These are phyloP conservation scores for Lichenostomus cassidix DNA, from an alignment of 2,113 vertebrate species.

Conservation along the genomic window DNA sequence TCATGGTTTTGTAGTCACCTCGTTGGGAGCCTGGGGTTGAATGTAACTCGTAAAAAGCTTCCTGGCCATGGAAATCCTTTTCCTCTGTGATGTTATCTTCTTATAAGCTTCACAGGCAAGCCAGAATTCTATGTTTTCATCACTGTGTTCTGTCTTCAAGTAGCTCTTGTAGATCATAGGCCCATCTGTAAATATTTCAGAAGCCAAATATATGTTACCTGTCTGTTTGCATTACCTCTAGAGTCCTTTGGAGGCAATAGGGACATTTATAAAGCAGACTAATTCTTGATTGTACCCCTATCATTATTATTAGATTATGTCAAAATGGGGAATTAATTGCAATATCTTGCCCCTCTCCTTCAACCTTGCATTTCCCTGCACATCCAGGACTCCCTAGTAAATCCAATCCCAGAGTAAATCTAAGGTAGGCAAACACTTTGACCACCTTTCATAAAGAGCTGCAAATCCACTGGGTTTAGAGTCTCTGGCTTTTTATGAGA, in stretches of 20 bases:
- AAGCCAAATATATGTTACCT: not conserved
- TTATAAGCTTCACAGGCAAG: constrained; percentile 70
- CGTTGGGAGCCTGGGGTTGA: constrained; percentile 57
- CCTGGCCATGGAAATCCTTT: constrained; percentile 57
- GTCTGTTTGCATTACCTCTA: not conserved
- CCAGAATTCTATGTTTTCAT: constrained; percentile 74
- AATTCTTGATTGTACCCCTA: not conserved
- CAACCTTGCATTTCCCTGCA: not conserved
- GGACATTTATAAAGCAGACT: not conserved
- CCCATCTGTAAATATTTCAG: constrained; percentile 59
- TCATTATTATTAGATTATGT: not conserved
- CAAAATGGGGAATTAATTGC: not conserved
- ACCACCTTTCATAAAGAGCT: not conserved
- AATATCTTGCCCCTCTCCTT: fast-evolving
- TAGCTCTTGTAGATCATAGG: constrained; percentile 60
- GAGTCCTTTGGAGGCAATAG: not conserved
- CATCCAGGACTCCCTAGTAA: not conserved
- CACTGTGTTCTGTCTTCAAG: constrained; percentile 69
- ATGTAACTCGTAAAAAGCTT: constrained; percentile 70
- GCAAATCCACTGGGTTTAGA: not conserved
- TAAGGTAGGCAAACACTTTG: not conserved
- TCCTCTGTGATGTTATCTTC: constrained; percentile 55
- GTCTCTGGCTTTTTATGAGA: not conserved
- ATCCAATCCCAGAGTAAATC: not conserved
- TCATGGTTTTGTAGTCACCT: constrained; percentile 35